A percentile compares a stretch with the other conserved stretches of the same genome.
Conservation (phyloP, 2,888 invertebrate genomes). For the Drosophila yooni region DNA sequence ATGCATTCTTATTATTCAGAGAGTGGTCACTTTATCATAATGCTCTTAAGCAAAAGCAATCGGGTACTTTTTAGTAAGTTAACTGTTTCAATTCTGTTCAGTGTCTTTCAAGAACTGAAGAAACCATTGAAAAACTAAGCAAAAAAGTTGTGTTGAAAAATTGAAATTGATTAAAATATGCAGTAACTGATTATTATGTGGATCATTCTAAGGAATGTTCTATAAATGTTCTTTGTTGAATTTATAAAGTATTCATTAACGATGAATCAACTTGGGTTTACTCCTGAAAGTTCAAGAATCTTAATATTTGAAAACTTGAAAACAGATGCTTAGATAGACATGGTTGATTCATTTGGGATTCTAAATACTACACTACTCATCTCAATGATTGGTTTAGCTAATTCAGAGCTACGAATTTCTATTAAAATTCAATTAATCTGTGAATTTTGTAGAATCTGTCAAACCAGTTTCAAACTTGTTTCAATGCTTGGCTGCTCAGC, state of each 20-base stretch:
- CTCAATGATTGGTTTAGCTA: neutral
- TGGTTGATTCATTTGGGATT: neutral
- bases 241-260: neutral
- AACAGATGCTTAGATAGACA: neutral
- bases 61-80: neutral
- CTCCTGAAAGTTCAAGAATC: too few relatives aligned
- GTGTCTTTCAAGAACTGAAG: neutral
- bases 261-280: too few relatives aligned
- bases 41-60: neutral
- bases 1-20: too few relatives aligned
- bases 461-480: neutral
- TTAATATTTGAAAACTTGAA: neutral
- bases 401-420: neutral
- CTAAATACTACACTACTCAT: neutral
- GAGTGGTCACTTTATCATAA: neutral
- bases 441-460: neutral
- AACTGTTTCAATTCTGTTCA: neutral
- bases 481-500: slow-evolving; percentile 28
- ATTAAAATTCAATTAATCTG: neutral
- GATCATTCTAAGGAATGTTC: neutral
- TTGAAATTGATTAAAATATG: neutral
- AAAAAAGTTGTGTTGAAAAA: neutral
- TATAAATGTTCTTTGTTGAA: neutral
- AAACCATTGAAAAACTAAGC: neutral
- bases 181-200: neutral